phyloP scores from a whole-genome alignment of 2,888 invertebrate species.

The Exephanes ischioxanthus region DNA sequence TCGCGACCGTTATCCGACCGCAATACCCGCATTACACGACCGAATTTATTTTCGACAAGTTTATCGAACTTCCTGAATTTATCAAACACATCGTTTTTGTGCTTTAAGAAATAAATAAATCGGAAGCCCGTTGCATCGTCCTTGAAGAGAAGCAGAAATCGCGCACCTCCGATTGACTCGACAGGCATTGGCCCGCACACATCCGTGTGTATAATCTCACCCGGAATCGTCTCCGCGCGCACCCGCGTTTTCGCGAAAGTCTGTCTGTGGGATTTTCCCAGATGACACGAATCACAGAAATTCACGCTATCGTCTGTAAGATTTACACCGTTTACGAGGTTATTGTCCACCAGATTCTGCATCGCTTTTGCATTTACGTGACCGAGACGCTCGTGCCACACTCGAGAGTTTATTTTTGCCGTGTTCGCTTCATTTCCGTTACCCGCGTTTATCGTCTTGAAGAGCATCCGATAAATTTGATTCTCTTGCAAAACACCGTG shows the following conservation, averaged over 20 bases:
- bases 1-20: neutral
- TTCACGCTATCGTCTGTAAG: constrained; percentile 17
- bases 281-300: constrained; percentile 69
- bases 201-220: too few relatives aligned
- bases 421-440: neutral
- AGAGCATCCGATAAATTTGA: neutral
- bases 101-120: neutral
- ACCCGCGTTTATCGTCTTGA: neutral
- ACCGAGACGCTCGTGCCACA: neutral
- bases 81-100: constrained; percentile 5
- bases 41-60: neutral
- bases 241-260: constrained; percentile 26
- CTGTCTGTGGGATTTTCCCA: constrained; percentile 68
- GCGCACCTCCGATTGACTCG: too few relatives aligned
- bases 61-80: constrained; percentile 5
- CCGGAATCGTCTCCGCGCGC: too few relatives aligned
- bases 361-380: neutral
- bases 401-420: neutral
- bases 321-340: neutral
- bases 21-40: neutral
- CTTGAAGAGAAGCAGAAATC: too few relatives aligned
- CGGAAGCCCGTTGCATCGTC: too few relatives aligned
- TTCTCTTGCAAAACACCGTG: neutral
- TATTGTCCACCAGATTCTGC: neutral
- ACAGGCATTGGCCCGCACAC: too few relatives aligned